These are phyloP conservation scores for Nothura maculosa DNA, from an alignment of 2,797 vertebrate species.

Conservation along the genomic window DNA sequence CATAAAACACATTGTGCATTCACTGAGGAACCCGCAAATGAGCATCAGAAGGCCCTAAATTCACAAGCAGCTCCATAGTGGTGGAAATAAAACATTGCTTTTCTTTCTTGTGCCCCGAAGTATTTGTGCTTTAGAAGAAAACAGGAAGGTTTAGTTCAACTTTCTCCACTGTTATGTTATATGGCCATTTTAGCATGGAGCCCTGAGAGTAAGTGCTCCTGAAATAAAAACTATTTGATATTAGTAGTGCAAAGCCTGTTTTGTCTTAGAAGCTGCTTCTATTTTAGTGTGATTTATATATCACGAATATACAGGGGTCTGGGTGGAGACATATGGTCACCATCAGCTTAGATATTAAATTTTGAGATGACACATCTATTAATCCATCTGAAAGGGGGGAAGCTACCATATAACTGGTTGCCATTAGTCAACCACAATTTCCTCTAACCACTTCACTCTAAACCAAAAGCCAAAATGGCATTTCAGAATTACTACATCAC, in stretches of 20 bases:
- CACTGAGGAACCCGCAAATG: neutral
- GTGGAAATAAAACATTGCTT: neutral
- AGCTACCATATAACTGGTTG: slow-evolving; percentile 78
- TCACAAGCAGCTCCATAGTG: neutral
- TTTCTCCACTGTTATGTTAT: neutral
- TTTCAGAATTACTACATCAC: slow-evolving; percentile 78
- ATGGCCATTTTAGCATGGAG: neutral
- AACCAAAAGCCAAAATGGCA: slow-evolving; percentile 78
- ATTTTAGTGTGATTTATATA: slow-evolving; percentile 39
- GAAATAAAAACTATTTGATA: slow-evolving; percentile 54
- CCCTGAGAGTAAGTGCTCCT: neutral
- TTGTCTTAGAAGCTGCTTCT: slow-evolving; percentile 36
- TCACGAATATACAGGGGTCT: slow-evolving; percentile 52
- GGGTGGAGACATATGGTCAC: slow-evolving; percentile 80
- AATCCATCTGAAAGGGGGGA: slow-evolving; percentile 76
- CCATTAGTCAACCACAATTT: slow-evolving; percentile 82
- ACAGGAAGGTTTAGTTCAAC: neutral
- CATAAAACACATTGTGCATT: neutral
- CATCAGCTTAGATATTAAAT: slow-evolving; percentile 80
- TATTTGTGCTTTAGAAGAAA: neutral
- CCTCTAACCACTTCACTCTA: slow-evolving; percentile 75
- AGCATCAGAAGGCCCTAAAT: neutral
- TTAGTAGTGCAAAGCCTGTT: slow-evolving; percentile 49
- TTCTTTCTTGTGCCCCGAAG: neutral
- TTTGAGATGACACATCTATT: slow-evolving; percentile 80